Base-by-base conservation (phyloP, 2,113 vertebrate genomes). In the Erpornis zantholeuca region DNA sequence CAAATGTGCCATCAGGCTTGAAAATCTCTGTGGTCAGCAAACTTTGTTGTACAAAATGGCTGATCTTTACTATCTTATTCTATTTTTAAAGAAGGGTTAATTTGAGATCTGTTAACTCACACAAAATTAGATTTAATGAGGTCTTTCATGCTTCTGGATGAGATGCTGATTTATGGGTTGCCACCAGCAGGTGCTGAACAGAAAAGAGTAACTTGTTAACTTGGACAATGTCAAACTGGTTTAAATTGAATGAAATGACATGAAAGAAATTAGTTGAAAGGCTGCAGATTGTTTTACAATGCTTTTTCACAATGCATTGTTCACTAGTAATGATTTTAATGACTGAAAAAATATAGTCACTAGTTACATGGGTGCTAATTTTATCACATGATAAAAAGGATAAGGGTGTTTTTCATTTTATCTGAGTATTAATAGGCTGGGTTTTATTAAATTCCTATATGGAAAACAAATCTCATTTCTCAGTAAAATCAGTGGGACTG, bases 1-100 rank as follows among this genome's bases (percentile, higher is more conserved):
- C 88, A 87, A 86, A 96, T 88, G 86, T 85, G 91, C 91, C 86
- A 49, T 33, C 89, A 90, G 96, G 95, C 96, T 94, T 71, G 76
- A 92, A 97, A 96, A 96, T 57, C 57, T 35, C 71, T 72, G 52
- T 28, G 92, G 96, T 97, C 96, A 96, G 94, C 92, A 94, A 92
- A 72, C 84, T 64, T 36, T 18, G 35, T 44, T 60, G 60, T 21
- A 84, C 71, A 66, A 75, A 91, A 89, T 77, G 76, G 89, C 75
- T 91, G 95, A 87, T 86, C 87, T 96, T 94, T 85, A 31, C 70
- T 59, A 66, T 60, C 38, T 60, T 87, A 64, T n/a, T 84, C 73
- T 70, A 63, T 40, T 85, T 94, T 86, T 42, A 68, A 95, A 53
- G 66, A 64, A 82, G 63, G 81, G 76, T 79, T 93, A 92, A 94